phyloP scores from a whole-genome alignment of 2,797 vertebrate species.

The Urophycis tenuis region DNA sequence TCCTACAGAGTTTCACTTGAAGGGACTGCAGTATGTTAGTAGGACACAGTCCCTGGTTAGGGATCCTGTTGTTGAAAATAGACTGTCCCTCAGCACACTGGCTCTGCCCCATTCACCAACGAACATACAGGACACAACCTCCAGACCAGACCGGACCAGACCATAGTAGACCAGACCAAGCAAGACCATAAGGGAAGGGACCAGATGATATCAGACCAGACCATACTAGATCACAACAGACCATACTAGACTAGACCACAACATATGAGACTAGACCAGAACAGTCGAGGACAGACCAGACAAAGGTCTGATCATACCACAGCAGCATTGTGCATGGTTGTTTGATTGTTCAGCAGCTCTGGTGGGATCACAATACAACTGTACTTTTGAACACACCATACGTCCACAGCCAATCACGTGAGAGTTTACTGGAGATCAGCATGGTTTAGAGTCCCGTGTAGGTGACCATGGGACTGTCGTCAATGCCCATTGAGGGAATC shows the following conservation, averaged over 20 bases:
- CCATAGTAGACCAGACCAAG: not conserved
- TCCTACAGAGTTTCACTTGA: not conserved
- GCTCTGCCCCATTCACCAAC: slow-evolving; percentile 57
- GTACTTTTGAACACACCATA: not conserved
- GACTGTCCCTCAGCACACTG: slow-evolving; percentile 55
- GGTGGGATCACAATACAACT: not conserved
- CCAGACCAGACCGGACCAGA: slow-evolving; percentile 24
- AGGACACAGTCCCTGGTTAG: slow-evolving; percentile 24
- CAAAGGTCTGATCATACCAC: no score
- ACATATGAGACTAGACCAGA: not conserved
- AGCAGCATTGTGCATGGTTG: not conserved
- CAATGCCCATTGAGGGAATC: not conserved
- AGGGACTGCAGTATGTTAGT: slow-evolving; percentile 13
- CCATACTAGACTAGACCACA: slow-evolving; percentile 1
- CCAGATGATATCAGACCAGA: slow-evolving; percentile 2
- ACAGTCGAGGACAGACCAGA: no score
- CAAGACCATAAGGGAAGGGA: not conserved
- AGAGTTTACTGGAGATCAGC: not conserved
- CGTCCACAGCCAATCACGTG: not conserved
- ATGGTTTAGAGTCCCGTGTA: not conserved
- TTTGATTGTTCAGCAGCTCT: not conserved
- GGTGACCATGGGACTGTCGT: not conserved
- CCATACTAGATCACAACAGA: not conserved
- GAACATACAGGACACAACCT: slow-evolving; percentile 17
- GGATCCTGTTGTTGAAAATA: slow-evolving; percentile 42